Evolutionary conservation across 2,113 vertebrate genomes (phyloP), one percentile per base, ranked within the genome.

Genomic region (Serilophus lunatus): DNA sequence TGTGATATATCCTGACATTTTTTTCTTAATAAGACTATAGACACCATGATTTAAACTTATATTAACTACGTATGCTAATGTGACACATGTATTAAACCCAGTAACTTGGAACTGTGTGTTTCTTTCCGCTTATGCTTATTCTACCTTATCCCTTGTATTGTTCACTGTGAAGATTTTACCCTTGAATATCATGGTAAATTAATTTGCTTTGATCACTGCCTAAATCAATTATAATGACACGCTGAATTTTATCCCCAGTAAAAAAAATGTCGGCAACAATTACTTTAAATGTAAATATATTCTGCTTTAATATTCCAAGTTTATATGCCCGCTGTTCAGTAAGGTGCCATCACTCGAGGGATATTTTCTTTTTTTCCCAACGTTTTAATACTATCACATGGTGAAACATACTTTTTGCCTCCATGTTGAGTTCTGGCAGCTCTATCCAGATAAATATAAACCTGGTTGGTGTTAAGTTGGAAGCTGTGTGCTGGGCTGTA

Each of bases 281-380:
- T 93, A 29, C 56, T 94, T 86, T 86, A 89, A 85, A 94, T 92
- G 88, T 75, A 95, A 95, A 95, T 87, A n/a, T 88, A 88, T 53
- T 70, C 89, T 76, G 31, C 69, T 92, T 93, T 82, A 78, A 45
- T 77, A 70, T 72, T 57, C 29, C 65, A 89, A 59, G 68, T 87
- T 94, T 91, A 29, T 47, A 40, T n/a, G 59, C 45, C 38, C 4
- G 0, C 53, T 82, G 57, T 86, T 94, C 49, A 51, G 23, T 40
- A 79, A 88, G 84, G 53, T 86, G 75, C 77, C 57, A 42, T 83
- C 49, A 68, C 50, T 92, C 0, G 1, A 81, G 45, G 70, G 40
- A 17, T 63, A 26, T 35, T 95, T 69, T 35, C 10, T 57, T 78
- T 66, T 74, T 70, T 59, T 19, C 60, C 18, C 59, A 78, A 66